Percentiles rank a stretch among this genome's conserved stretches.
Conservation (phyloP, 1,140 invertebrate genomes). For the roundworm (Caenorhabditis elegans) region DNA sequence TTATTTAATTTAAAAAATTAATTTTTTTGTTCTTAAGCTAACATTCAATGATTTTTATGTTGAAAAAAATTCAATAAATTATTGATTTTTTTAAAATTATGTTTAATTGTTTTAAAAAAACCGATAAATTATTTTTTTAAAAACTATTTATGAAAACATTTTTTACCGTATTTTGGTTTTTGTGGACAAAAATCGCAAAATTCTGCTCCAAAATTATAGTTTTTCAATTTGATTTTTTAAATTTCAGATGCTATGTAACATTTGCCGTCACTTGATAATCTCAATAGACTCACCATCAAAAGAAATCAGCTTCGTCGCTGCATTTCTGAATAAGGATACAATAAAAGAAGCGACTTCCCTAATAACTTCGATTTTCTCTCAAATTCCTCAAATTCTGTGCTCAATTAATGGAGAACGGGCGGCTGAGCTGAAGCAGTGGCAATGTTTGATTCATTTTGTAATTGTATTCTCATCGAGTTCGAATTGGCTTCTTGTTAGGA, state of each 20-base stretch:
- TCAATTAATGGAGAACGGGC: constrained; percentile 33
- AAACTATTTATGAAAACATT: no score
- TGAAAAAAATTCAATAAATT: background rate
- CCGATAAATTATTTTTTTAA: no score
- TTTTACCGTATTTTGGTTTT: no score
- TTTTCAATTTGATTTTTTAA: no score
- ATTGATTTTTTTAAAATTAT: no score
- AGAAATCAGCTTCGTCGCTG: constrained; percentile 38
- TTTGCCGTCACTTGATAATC: constrained; percentile 43
- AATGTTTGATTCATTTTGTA: constrained; percentile 44
- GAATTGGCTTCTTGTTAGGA: constrained; percentile 39
- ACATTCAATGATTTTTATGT: no score
- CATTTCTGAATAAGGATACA: constrained; percentile 37
- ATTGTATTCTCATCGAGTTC: constrained; percentile 41
- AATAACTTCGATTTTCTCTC: constrained; percentile 28
- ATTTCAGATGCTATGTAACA: constrained; percentile 28
- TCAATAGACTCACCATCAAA: constrained; percentile 35
- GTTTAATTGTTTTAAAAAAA: no score
- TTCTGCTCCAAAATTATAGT: no score
- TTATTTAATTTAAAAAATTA: no score
- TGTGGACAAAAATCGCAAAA: no score
- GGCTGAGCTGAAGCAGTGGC: constrained; percentile 40
- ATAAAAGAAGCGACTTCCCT: constrained; percentile 28
- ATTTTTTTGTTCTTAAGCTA: no score
- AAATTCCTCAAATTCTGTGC: constrained; percentile 23